Evolutionary conservation across 2,888 invertebrate genomes (phyloP), one percentile per base, ranked within the genome.

Genomic region (Sarcophaga caerulescens): DNA sequence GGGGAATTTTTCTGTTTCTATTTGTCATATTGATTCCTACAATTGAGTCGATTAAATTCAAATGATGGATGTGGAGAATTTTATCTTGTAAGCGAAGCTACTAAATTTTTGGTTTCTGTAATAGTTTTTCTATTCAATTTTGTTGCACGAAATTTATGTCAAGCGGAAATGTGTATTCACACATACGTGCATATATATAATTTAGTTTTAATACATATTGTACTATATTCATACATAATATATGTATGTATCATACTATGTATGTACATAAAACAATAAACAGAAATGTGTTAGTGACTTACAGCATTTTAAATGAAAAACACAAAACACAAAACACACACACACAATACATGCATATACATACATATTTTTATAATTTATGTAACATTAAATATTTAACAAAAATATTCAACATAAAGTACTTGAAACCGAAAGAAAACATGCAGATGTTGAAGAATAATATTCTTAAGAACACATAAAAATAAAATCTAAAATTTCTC

Each of bases 361-460:
- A 21, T 73, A 11, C 65, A 14, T 25, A 4, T 73, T 65, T 66
- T 21, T 57, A 65, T 14, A 76, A 76, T 76, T 59, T 76, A 59
- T 76, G 76, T 73, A 65, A 80, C 73, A 80, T 60, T 73, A 73
- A 73, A 73, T 73, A 62, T 80, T 80, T 25, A 73, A 45, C 66
- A 66, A 59, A 80, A 65, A 73, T 59, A 80, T 66, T 35, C 35
- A 73, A 45, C 25, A 73, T 68, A 23, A 66, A 66, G 66, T 73
- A 60, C 66, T 73, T 66, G 45, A 77, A 74, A 69, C 25, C n/a
- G 8, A 21, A 47, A 71, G 17, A 35, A 57, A 63, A 66, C 59
- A 59, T 63, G 25, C 35, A 66, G 12, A 76, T 76, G 66, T 21
- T 68, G 12, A 17, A 57, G 14, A 77, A 35, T 35, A 35, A 68